Evolutionary conservation across 2,797 vertebrate species (phyloP), one percentile per base, ranked within the genome.

Genomic region (Melanotaenia pygmaea): DNA sequence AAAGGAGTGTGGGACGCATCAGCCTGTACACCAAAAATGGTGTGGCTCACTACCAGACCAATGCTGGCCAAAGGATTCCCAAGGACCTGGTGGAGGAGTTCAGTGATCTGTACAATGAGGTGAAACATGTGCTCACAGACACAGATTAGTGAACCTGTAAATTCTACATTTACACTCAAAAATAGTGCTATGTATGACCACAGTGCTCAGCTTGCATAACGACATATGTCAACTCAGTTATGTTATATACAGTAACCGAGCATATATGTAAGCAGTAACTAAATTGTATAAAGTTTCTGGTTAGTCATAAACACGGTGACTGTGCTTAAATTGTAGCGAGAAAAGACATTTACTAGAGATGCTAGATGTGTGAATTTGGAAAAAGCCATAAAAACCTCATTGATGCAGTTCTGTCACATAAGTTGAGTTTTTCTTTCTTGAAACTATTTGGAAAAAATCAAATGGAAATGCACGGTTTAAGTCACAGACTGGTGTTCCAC

Each of bases 31-130:
- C 96, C 93, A 99, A 97, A 92, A 98, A 97, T 68, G 98, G 98
- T 34, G 97, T 98, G 94, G 96, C 98, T 81, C 97, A 98, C 93
- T 97, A 99, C 90, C 97, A 98, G 89, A 99, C 97, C 93, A 97
- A 96, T 86, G 93, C 22, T 0, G 97, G 98, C 80, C 95, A 93
- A 81, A 95, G 98, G 91, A 97, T 99, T 93, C 97, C 98, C 87
- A 99, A 99, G 92, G 96, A 99, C 90, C 93, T 99, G 95, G 97
- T 99, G 95, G 98, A 99, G 94, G 98, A 99, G 95, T 99, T 99
- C 96, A 98, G 98, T 79, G 98, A 99, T 95, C 94, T 98, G 93
- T 99, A 99, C 96, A 98, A 98, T 79, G 96, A 99, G 96, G 98
- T 99, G 80, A 53, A 12, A 11, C 58, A 66, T 4, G 5, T 34